These are phyloP conservation scores for Aldabrachelys gigantea DNA, from an alignment of 2,113 vertebrate species.

Conservation along the genomic window DNA sequence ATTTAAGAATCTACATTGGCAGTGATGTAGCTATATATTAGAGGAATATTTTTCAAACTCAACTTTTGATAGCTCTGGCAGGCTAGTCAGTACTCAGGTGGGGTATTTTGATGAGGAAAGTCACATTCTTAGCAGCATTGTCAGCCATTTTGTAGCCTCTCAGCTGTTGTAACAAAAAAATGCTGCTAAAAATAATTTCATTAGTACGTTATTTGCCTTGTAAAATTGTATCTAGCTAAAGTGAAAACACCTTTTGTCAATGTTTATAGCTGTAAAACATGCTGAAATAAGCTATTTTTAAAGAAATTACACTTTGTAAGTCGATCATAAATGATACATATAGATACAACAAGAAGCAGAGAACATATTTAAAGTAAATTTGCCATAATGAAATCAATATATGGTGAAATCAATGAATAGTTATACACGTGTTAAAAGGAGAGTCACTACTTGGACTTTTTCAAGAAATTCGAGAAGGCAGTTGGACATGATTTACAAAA, in stretches of 20 bases:
- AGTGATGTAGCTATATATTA: neutral
- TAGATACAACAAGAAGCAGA: neutral
- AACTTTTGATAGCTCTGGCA: too few relatives aligned
- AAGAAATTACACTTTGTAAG: neutral
- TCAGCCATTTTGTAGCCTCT: neutral
- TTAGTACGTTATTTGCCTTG: neutral
- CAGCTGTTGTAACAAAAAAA: neutral
- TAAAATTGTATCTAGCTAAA: neutral
- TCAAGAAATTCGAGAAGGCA: neutral
- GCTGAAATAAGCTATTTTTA: neutral
- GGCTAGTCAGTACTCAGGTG: neutral
- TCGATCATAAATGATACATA: neutral
- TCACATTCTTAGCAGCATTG: neutral
- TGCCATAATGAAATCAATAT: neutral
- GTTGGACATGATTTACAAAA: neutral
- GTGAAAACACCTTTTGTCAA: neutral
- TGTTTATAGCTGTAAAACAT: neutral
- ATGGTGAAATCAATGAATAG: neutral
- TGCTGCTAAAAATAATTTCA: neutral
- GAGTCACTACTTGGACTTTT: neutral
- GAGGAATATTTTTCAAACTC: neutral
- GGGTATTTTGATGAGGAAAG: neutral
- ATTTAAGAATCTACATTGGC: neutral
- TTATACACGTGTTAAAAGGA: neutral
- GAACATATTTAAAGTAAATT: neutral